Evolutionary conservation across 35 echinoderm and acorn worm species (phyloP).

Genomic region (Apostichopus californicus): DNA sequence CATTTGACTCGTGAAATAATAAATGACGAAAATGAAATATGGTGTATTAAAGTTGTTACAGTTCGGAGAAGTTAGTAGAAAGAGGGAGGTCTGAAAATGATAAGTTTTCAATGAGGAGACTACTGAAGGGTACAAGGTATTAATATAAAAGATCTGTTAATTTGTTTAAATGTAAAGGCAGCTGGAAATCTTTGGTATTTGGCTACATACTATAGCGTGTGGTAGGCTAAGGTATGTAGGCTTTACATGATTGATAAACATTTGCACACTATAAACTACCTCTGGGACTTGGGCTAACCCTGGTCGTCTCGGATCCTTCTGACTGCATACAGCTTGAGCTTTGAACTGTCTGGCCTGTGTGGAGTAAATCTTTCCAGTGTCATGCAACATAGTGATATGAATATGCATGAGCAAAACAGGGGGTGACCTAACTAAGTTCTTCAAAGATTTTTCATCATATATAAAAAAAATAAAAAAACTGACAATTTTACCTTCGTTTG

Average conservation of each 20-base stretch:
- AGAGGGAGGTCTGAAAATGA: too few relatives aligned
- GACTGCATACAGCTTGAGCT: conserved; percentile 17
- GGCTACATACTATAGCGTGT: not conserved
- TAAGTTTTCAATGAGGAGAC: too few relatives aligned
- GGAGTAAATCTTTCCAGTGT: conserved; percentile 43
- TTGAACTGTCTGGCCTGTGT: conserved; percentile 24
- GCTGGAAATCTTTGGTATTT: too few relatives aligned
- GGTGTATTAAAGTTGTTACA: not conserved
- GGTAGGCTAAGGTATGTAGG: conserved; percentile 4
- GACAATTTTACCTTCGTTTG: not conserved
- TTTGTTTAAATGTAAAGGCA: not conserved
- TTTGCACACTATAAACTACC: conserved; percentile 9
- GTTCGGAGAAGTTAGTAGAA: not conserved
- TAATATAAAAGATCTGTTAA: not conserved
- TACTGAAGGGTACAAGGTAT: too few relatives aligned
- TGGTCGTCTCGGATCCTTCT: conserved; percentile 9
- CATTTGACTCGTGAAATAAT: too few relatives aligned
- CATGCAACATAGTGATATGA: conserved; percentile 11
- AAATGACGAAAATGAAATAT: too few relatives aligned
- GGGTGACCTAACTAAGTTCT: not conserved
- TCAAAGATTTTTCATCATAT: not conserved
- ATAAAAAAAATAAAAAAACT: not conserved
- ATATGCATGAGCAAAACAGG: not conserved
- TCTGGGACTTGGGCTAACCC: not conserved
- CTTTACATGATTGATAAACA: not conserved